Evolutionary conservation across 2,797 vertebrate genomes (phyloP), one percentile per base, ranked within the genome.

Genomic region (Takifugu ocellatus): DNA sequence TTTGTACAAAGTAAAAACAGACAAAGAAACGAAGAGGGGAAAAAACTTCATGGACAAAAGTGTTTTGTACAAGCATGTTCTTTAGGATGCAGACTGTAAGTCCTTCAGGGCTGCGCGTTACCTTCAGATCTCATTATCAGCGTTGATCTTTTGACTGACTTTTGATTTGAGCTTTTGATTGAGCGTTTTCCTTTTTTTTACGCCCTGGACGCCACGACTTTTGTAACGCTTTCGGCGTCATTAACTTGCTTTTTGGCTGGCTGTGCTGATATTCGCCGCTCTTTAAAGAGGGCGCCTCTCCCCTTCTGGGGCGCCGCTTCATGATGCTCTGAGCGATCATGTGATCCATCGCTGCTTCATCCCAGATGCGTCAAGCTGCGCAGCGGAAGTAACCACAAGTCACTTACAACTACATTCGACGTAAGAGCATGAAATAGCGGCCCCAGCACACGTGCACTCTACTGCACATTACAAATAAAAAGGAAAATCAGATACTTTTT

Each of bases 211-310:
- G 6, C 31, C 31, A 5, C 8, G 6, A 33, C 7, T 33, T 33
- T 33, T 9, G 33, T 3, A 2, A 11, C 27, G 27, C 27, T 60
- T 58, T 71, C 12, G 43, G 11, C 24, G 39, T 50, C 29, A 63
- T 48, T 74, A 56, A 75, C 62, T 6, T 25, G 50, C 5, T 5
- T 66, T 67, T 57, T 56, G 51, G 50, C 54, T 61, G 56, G 15
- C 39, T n/a, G 31, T 50, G 47, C 31, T 61, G 59, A 70, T 74
- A 12, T 74, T 81, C 14, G 45, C 54, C 66, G 70, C 80, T 63
- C 82, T 93, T 93, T 86, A 90, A 93, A 93, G 92, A 90, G 86
- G 88, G 89, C 92, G 91, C 93, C 88, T 90, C 85, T 87, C 77
- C 85, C 81, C 84, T 84, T 83, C 84, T 75, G 83, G 82, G 77